Base-by-base conservation (phyloP, 53 echinoderm and acorn worm genomes). In the Astropecten irregularis region DNA sequence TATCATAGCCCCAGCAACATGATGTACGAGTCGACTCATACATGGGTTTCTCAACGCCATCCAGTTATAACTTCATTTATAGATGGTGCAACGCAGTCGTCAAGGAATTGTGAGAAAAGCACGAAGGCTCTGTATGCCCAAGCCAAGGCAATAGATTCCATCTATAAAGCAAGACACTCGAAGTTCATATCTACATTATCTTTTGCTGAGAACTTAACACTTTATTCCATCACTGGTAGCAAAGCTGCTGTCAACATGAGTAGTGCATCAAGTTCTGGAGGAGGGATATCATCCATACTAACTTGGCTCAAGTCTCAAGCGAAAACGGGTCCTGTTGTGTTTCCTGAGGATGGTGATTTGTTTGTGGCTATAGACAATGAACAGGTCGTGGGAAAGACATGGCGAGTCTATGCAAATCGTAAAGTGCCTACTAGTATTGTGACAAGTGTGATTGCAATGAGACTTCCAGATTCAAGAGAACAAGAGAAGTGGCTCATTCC, bases 201-300 rank as follows among this genome's bases (percentile, higher is more conserved):
- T 14, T 67, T 67, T 40, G 40, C 68, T 67, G 68, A 67, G 44
- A 67, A 67, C 68, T 7, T 67, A 3, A 67, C 68, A 67, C 14
- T 67, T 1, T 67, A 67, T 67, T 67, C 68, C 19, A 14, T 67
- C 4, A 67, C 42, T 4, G 68, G 42, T 4, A 67, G 68, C 44
- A 67, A 67, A 67, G 68, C 68, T 67, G 68, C 68, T 67, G 68
- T 67, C 68, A 67, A 67, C 25, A 67, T 67, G 68, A 67, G 44
- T 42, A 67, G 68, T 67, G 4, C 68, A 20, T 67, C 42, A 23
- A 40, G 68, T 67, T 20, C 68, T 9, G 68, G 68, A 42, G 68
- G 68, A 7, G 68, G 68, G 25, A 67, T 67, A 26, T 22, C 42
- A 21, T 22, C 68, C 1, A 67, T 67, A 14, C 68, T 67, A 42